Percentiles rank a stretch among this genome's conserved stretches.
These are phyloP conservation scores for Spondyliosoma cantharus DNA, from an alignment of 2,797 vertebrate genomes.

Conservation along the genomic window DNA sequence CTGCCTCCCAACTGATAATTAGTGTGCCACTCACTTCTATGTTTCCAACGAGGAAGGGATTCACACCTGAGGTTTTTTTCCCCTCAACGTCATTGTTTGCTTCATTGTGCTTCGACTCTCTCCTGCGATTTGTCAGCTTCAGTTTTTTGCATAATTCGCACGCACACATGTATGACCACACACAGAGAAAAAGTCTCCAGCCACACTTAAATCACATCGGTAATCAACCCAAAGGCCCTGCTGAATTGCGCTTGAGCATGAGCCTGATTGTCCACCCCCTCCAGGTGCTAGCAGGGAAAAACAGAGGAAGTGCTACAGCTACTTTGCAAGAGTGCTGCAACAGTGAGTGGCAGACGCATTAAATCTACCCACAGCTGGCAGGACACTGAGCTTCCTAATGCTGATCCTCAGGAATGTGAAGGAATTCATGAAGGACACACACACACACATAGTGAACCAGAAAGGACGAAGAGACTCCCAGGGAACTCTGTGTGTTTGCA, in stretches of 20 bases:
- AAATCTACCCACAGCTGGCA: slow-evolving; percentile 78
- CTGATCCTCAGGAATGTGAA: slow-evolving; percentile 78
- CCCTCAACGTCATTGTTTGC: slow-evolving; percentile 3
- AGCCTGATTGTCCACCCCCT: slow-evolving; percentile 1
- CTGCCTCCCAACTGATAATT: slow-evolving; percentile 59
- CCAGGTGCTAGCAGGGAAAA: slow-evolving; percentile 26
- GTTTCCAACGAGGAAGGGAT: slow-evolving; percentile 13
- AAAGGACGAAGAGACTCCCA: slow-evolving; percentile 37
- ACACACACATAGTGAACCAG: slow-evolving; percentile 28
- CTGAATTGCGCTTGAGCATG: slow-evolving; percentile 24
- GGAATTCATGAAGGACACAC: slow-evolving; percentile 67
- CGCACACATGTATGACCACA: slow-evolving; percentile 12
- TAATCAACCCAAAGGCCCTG: background rate
- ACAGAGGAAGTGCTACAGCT: slow-evolving; percentile 15
- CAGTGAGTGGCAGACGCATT: slow-evolving; percentile 60
- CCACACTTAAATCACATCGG: slow-evolving; percentile 11
- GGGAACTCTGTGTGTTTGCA: slow-evolving; percentile 40
- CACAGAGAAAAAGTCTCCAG: slow-evolving; percentile 21
- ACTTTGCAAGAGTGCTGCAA: slow-evolving; percentile 29
- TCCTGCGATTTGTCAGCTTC: slow-evolving; percentile 32
- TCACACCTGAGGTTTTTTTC: slow-evolving; percentile 48
- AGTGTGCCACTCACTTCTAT: slow-evolving; percentile 40
- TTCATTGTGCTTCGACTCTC: slow-evolving; percentile 15
- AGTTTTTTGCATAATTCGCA: slow-evolving; percentile 32
- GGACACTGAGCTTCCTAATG: slow-evolving; percentile 76